Conservation (phyloP, 2,113 vertebrate species). For the Calcarius ornatus region DNA sequence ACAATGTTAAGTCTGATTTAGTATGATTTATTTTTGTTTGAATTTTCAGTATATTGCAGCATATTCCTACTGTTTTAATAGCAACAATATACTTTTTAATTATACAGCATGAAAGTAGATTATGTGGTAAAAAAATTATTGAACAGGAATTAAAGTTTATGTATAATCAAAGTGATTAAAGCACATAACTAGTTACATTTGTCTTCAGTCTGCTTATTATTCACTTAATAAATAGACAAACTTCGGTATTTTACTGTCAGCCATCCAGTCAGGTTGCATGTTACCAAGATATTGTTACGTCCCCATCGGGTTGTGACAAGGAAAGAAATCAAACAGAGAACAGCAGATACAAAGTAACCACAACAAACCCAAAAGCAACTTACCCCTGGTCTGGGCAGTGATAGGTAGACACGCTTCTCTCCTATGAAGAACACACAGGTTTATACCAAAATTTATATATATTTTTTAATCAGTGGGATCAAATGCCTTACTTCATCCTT, state of each 20-base stretch:
- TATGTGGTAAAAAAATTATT: background rate
- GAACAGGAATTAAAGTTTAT: background rate
- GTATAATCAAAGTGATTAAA: background rate
- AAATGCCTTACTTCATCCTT: background rate
- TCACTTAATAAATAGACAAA: background rate
- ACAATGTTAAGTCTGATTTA: background rate
- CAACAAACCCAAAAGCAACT: slow-evolving; percentile 64
- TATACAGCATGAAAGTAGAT: background rate
- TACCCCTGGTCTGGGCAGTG: slow-evolving; percentile 93
- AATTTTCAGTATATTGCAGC: background rate
- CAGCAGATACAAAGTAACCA: background rate
- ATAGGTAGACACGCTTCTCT: slow-evolving; percentile 92
- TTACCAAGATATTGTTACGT: background rate
- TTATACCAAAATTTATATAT: slow-evolving; percentile 39
- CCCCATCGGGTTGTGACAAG: background rate
- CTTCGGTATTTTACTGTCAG: background rate
- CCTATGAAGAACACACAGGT: slow-evolving; percentile 78
- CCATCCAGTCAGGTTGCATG: background rate
- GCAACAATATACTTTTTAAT: background rate
- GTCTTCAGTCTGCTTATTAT: background rate
- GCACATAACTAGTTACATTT: background rate
- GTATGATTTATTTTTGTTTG: background rate
- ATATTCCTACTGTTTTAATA: background rate
- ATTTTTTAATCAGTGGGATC: background rate
- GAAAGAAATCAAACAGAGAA: background rate